Percentiles rank a stretch among this genome's conserved stretches.
phyloP scores from a whole-genome alignment of 2,888 invertebrate species.

The Ornithoptera priamus region DNA sequence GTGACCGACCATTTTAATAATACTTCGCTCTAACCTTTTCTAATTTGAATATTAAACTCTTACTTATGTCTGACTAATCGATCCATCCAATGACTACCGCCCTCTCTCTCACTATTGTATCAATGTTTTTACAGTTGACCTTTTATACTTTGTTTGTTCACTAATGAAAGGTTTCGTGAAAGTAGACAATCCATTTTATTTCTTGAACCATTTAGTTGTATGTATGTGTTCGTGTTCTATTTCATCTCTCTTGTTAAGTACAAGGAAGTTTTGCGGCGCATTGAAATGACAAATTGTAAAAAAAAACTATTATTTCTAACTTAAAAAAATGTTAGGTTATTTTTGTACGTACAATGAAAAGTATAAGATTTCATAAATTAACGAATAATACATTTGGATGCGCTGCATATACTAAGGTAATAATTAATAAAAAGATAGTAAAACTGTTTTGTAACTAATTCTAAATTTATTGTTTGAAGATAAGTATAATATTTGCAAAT shows the following conservation, averaged over 20 bases:
- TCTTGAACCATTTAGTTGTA: constrained; percentile 27
- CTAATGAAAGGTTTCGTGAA: constrained; percentile 35
- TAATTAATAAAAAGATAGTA: background rate
- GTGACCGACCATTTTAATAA: background rate
- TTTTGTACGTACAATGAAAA: background rate
- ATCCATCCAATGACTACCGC: constrained; percentile 59
- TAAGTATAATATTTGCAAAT: too few relatives aligned
- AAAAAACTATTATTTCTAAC: too few relatives aligned
- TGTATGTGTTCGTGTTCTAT: constrained; percentile 7
- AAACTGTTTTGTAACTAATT: background rate
- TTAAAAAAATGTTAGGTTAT: background rate
- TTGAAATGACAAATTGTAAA: background rate
- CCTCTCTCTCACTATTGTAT: constrained; percentile 78
- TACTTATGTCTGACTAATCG: background rate
- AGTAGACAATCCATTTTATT: constrained; percentile 19
- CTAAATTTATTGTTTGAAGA: too few relatives aligned
- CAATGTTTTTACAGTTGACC: constrained; percentile 68
- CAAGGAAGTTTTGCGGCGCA: background rate
- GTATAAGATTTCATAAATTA: too few relatives aligned
- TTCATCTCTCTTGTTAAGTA: background rate
- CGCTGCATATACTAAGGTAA: background rate
- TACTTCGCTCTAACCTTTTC: background rate
- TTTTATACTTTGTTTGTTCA: constrained; percentile 35
- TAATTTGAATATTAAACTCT: background rate
- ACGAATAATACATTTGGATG: background rate